These are phyloP conservation scores for Sturmia bella DNA, from an alignment of 2,888 invertebrate species.

Conservation along the genomic window DNA sequence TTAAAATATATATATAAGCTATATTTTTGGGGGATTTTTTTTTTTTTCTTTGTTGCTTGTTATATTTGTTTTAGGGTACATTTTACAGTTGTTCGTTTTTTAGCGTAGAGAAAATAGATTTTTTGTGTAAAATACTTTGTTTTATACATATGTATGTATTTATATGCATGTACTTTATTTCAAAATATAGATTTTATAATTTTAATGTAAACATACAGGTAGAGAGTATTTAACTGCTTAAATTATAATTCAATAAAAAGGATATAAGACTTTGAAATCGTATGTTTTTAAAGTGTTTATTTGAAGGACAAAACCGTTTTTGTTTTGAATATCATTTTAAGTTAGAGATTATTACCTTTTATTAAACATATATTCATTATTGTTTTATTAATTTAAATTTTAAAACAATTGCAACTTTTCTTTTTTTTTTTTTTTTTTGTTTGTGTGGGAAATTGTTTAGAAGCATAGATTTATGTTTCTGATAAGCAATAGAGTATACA, in stretches of 20 bases:
- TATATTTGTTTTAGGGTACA: conserved; percentile 13
- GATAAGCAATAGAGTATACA: conserved; percentile 29
- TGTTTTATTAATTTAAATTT: not conserved
- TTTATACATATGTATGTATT: conserved; percentile 22
- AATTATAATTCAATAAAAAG: conserved; percentile 46
- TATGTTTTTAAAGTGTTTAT: conserved; percentile 27
- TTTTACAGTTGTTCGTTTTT: conserved; percentile 17
- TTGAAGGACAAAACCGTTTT: conserved; percentile 39
- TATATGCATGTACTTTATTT: conserved; percentile 30
- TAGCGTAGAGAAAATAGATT: conserved; percentile 68
- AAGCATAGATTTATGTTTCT: not conserved
- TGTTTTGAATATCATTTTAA: conserved; percentile 36
- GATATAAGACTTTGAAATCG: conserved; percentile 46
- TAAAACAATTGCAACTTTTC: not conserved
- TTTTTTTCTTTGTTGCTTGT: conserved; percentile 13
- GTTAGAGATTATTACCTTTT: conserved; percentile 10
- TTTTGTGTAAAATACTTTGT: conserved; percentile 35
- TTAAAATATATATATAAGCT: conserved; percentile 56
- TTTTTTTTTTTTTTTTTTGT: conserved; percentile 10
- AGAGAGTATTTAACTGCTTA: conserved; percentile 37
- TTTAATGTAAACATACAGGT: conserved; percentile 33
- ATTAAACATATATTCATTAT: not conserved
- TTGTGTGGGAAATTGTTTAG: conserved; percentile 18
- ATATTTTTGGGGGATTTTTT: conserved; percentile 9
- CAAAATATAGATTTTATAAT: conserved; percentile 30